Evolutionary conservation across 2,113 vertebrate genomes (phyloP).

Genomic region (Heterochromis multidens): DNA sequence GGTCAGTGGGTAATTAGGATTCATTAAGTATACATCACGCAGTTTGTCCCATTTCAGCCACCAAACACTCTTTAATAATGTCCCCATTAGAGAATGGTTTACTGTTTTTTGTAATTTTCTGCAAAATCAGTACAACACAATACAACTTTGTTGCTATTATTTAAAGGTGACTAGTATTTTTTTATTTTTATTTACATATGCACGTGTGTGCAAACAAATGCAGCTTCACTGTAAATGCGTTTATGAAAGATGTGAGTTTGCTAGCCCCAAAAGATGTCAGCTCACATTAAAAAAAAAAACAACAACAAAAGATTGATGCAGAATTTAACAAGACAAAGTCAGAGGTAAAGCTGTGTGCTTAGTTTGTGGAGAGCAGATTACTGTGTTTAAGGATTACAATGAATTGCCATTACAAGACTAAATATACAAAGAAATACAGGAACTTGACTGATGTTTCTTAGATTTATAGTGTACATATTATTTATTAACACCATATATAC

Average conservation of each 20-base stretch:
- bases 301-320: background rate
- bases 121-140: background rate
- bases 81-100: background rate
- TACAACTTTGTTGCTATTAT: background rate
- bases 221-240: background rate
- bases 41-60: background rate
- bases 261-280: background rate
- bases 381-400: background rate
- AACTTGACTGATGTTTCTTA: background rate
- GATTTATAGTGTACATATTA: background rate
- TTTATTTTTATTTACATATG: background rate
- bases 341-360: background rate
- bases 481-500: background rate
- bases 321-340: background rate
- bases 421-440: background rate
- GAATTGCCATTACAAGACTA: background rate
- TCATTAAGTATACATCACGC: background rate
- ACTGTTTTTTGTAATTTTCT: background rate
- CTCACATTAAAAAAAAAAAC: background rate
- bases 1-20: background rate
- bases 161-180: background rate
- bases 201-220: background rate
- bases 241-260: background rate
- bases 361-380: background rate
- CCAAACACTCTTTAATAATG: background rate